Evolutionary conservation across 2,113 vertebrate species (phyloP).

Genomic region (Urocolius indicus): DNA sequence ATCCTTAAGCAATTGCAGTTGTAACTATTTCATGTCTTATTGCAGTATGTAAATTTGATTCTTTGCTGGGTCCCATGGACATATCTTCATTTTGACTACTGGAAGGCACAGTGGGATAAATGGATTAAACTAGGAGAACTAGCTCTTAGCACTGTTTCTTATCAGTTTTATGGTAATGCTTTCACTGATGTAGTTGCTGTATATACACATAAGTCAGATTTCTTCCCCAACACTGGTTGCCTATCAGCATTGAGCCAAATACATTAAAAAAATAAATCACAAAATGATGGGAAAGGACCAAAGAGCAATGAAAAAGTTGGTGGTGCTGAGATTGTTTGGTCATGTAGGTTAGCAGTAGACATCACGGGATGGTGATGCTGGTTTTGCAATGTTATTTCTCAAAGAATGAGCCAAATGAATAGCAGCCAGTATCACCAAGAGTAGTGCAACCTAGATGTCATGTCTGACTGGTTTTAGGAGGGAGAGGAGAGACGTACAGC

Average conservation of each 20-base stretch:
- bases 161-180: slow-evolving; percentile 60
- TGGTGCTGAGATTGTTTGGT: neutral
- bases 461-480: neutral
- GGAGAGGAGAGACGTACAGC: neutral
- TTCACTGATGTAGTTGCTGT: neutral
- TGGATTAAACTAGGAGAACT: slow-evolving; percentile 49
- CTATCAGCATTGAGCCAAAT: neutral
- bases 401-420: neutral
- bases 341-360: neutral
- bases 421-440: neutral
- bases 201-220: neutral
- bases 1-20: slow-evolving; percentile 56
- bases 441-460: neutral
- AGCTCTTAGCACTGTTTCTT: slow-evolving; percentile 45
- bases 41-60: slow-evolving; percentile 54
- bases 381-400: slow-evolving; percentile 13
- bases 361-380: neutral
- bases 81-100: slow-evolving; percentile 55
- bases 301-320: neutral
- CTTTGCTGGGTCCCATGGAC: slow-evolving; percentile 42
- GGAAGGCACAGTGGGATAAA: slow-evolving; percentile 55
- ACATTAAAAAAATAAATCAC: neutral
- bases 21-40: slow-evolving; percentile 61
- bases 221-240: neutral
- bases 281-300: neutral